These are phyloP conservation scores for Emydocephalus ijimae DNA, from an alignment of 2,113 vertebrate species.

Conservation along the genomic window DNA sequence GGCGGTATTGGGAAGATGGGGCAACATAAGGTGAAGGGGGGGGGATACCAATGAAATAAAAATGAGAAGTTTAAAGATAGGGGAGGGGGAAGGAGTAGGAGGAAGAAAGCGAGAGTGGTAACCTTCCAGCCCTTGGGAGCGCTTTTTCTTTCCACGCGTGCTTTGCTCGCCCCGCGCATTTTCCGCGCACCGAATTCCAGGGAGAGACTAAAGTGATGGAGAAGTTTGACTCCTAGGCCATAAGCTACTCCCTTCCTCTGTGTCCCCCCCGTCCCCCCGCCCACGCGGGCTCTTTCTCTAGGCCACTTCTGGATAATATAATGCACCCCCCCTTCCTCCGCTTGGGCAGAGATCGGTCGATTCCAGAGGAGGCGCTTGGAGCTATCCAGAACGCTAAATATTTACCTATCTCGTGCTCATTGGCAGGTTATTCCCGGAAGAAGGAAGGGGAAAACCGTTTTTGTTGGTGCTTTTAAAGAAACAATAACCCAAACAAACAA, in stretches of 20 bases:
- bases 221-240: neutral
- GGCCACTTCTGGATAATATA: conserved; percentile 70
- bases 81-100: neutral
- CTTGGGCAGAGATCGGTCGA: conserved; percentile 81
- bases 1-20: neutral
- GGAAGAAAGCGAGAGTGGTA: neutral
- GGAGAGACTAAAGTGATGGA: neutral
- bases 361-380: conserved; percentile 81
- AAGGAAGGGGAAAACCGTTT: conserved; percentile 87
- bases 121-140: neutral
- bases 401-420: conserved; percentile 97
- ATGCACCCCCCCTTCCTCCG: conserved; percentile 61
- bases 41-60: neutral
- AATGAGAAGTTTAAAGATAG: neutral
- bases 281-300: neutral
- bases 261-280: rapidly evolving
- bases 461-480: conserved; percentile 91
- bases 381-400: conserved; percentile 94
- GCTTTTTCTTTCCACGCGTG: neutral
- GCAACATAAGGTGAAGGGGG: neutral
- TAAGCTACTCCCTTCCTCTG: neutral
- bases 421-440: conserved; percentile 68
- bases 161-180: neutral
- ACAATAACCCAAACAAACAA: conserved; percentile 32
- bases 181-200: neutral